Evolutionary conservation across 2,113 vertebrate genomes (phyloP).

Genomic region (Prolemur simus): DNA sequence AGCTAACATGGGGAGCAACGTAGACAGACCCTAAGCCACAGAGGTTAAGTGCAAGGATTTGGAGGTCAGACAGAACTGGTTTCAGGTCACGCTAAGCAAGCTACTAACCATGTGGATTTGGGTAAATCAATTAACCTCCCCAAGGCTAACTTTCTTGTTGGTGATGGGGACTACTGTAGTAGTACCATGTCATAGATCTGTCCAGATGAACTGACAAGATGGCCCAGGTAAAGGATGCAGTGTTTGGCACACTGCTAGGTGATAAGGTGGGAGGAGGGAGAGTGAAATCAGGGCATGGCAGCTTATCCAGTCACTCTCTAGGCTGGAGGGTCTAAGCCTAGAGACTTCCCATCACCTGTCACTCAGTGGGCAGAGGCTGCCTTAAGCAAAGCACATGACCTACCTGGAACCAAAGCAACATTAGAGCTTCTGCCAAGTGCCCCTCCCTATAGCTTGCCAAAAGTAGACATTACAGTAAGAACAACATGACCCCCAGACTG

Average conservation of each 20-base stretch:
- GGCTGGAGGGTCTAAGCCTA: background rate
- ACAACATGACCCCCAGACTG: slow-evolving; percentile 74
- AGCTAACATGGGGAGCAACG: background rate
- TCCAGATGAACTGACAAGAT: background rate
- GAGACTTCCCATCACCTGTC: slow-evolving; percentile 74
- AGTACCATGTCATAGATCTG: background rate
- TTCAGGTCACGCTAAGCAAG: background rate
- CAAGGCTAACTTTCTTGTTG: background rate
- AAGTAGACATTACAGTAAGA: slow-evolving; percentile 79
- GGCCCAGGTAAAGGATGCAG: background rate
- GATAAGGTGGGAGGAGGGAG: background rate
- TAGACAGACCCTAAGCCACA: background rate
- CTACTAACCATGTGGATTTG: background rate
- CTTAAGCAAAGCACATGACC: slow-evolving; percentile 72
- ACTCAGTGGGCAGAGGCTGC: slow-evolving; percentile 69
- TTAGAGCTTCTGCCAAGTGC: slow-evolving; percentile 77
- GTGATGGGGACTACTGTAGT: background rate
- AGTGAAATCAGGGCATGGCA: background rate
- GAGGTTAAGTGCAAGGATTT: background rate
- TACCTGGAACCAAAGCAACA: slow-evolving; percentile 77
- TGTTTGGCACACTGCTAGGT: background rate
- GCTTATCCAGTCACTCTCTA: background rate
- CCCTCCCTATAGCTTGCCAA: slow-evolving; percentile 75
- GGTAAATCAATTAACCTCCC: background rate
- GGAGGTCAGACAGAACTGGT: background rate